Evolutionary conservation across 2,888 invertebrate genomes (phyloP), one percentile per base, ranked within the genome.

Genomic region (Nysson spinosus): DNA sequence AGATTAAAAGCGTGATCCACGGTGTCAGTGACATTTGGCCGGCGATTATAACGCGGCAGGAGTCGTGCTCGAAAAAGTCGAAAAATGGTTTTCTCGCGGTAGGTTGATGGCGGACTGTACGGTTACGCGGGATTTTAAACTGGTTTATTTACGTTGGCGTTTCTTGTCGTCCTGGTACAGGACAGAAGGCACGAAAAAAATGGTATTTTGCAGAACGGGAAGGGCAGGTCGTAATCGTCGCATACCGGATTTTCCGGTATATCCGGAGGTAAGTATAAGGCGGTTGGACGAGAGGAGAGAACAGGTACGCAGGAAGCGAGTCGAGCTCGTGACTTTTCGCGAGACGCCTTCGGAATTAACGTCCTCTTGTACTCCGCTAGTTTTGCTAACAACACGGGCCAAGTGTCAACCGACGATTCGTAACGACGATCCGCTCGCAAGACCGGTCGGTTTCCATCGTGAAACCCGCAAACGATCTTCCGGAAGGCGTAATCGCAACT

Each of bases 231-330:
- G 63, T 52, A n/a, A n/a, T n/a, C n/a, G 69, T 60, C 69, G 54
- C 61, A 64, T 81, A 83, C 83, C 75, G 79, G 84, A 84, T 82
- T 84, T 84, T 84, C 84, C 81, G 79, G 83, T 81, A 81, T 83
- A 79, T 81, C 80, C 73, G 68, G 77, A 72, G 67, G 62, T 56
- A 51, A 70, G 71, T 42, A 47, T 56, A 34, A 39, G 61, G 37
- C 26, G 19, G 32, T 30, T 39, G 52, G n/a, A 22, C n/a, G 39
- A 19, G 35, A 44, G 44, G 17, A 32, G 37, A 37, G 51, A 47
- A 61, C 56, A 56, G 57, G 57, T 51, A 51, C 57, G 57, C 47
- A 40, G 55, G 40, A 66, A 51, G 47, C 40, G 30, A 22, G 28
- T 43, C 50, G 22, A 43, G 57, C 16, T 39, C 47, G 50, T 46